Percentiles rank a stretch among this genome's conserved stretches.
phyloP scores from a whole-genome alignment of 2,797 vertebrate species.

The Loris lydekkerianus region DNA sequence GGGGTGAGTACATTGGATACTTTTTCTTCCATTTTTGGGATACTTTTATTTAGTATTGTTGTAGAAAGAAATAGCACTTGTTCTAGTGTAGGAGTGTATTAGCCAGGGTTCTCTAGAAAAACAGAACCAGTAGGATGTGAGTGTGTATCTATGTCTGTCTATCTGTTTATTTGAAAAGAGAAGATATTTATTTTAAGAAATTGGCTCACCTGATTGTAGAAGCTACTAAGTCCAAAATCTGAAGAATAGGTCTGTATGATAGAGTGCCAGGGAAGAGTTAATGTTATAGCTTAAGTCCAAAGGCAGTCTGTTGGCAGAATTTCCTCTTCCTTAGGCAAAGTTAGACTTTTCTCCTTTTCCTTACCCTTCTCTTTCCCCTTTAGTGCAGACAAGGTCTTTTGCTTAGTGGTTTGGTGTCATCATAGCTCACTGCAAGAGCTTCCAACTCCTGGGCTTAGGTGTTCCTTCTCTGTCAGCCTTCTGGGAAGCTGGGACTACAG shows the following conservation, averaged over 20 bases:
- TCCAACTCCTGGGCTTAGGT: background rate
- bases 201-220: background rate
- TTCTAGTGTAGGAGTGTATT: background rate
- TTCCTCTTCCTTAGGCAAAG: background rate
- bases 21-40: no score
- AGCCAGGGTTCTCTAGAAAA: constrained; percentile 16
- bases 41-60: constrained; percentile 48
- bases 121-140: background rate
- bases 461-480: background rate
- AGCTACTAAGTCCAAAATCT: constrained; percentile 15
- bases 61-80: constrained; percentile 29
- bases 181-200: background rate
- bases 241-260: background rate
- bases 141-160: background rate
- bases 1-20: no score
- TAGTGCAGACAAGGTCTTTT: background rate
- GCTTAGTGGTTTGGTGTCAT: background rate
- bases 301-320: background rate
- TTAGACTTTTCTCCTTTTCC: background rate
- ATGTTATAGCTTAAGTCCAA: background rate
- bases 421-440: background rate
- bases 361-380: no score
- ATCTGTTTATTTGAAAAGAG: background rate
- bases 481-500: background rate
- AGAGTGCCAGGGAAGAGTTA: background rate